Percentiles rank a stretch among this genome's conserved stretches.
phyloP scores from a whole-genome alignment of 2,888 invertebrate species.

The Sclerodermus sp. region DNA sequence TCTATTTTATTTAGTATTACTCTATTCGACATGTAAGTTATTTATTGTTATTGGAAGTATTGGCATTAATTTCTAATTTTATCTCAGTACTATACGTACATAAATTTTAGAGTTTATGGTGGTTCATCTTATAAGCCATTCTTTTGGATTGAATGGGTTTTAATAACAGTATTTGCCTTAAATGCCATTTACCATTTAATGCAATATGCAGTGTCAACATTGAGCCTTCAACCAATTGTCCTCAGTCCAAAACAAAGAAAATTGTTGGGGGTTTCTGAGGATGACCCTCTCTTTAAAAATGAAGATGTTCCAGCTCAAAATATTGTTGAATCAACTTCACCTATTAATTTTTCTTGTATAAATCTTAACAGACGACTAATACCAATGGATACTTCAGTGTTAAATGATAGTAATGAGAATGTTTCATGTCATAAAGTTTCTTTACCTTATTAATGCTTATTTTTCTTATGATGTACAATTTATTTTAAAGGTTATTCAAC shows the following conservation, averaged over 20 bases:
- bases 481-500: constrained; percentile 40
- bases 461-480: not conserved
- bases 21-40: constrained; percentile 66
- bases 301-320: constrained; percentile 26
- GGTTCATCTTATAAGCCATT: constrained; percentile 45
- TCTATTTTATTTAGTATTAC: constrained; percentile 61
- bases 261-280: constrained; percentile 61
- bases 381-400: constrained; percentile 35
- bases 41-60: too few species aligned
- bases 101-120: constrained; percentile 39
- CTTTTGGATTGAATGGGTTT: constrained; percentile 47
- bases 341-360: constrained; percentile 43
- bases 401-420: constrained; percentile 43
- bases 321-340: constrained; percentile 28
- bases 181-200: constrained; percentile 62
- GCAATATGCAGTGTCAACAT: constrained; percentile 57
- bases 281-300: constrained; percentile 46
- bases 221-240: constrained; percentile 56
- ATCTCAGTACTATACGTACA: not conserved
- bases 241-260: constrained; percentile 61
- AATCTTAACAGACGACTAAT: constrained; percentile 42
- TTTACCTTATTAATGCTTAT: not conserved
- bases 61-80: not conserved
- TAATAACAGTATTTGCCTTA: constrained; percentile 57
- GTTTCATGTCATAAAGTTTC: not conserved